Conservation (phyloP, 2,113 vertebrate species). For the Natator depressus region DNA sequence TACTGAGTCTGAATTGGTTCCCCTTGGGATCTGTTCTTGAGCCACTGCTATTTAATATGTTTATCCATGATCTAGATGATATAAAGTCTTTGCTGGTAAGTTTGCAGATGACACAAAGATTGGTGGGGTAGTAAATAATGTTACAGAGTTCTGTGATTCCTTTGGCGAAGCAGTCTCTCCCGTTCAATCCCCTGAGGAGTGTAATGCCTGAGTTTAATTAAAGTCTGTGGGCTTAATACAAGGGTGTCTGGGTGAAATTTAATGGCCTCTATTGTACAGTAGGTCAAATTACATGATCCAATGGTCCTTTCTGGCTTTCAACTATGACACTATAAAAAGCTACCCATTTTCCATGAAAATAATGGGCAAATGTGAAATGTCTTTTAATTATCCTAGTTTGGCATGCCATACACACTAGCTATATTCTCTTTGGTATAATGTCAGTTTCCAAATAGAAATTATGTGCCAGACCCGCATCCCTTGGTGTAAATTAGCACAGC, state of each 20-base stretch:
- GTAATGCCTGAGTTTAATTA: no score
- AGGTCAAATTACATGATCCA: neutral
- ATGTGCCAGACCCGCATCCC: neutral
- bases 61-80: neutral
- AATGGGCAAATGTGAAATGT: neutral
- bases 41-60: neutral
- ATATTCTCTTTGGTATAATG: neutral
- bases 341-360: neutral
- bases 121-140: no score
- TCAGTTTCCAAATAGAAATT: rapidly evolving
- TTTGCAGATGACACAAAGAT: neutral
- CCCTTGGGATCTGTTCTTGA: neutral
- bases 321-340: neutral
- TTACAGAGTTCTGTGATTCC: no score
- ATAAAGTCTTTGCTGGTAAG: neutral
- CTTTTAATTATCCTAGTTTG: neutral
- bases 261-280: neutral
- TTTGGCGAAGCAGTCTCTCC: neutral
- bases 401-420: neutral
- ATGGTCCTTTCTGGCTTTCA: neutral
- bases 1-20: no score
- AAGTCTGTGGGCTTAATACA: neutral
- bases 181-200: no score
- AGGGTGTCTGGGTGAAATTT: neutral
- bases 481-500: neutral